These are phyloP conservation scores for Tiliqua scincoides DNA, from an alignment of 2,113 vertebrate genomes.

Conservation along the genomic window DNA sequence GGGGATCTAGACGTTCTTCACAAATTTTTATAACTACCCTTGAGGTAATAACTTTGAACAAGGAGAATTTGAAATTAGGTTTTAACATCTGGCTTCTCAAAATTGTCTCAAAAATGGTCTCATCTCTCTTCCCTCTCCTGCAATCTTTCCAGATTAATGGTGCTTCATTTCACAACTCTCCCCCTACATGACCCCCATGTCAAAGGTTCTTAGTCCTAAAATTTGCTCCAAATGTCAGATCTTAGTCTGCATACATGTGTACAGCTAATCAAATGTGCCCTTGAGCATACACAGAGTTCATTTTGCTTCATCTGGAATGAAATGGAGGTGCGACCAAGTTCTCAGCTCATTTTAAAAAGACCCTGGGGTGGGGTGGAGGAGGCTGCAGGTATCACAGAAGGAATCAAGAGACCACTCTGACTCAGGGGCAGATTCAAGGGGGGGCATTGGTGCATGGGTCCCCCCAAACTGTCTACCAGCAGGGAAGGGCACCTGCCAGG, in stretches of 20 bases:
- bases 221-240: not conserved
- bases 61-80: not conserved
- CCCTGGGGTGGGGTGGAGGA: not conserved
- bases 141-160: not conserved
- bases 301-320: not conserved
- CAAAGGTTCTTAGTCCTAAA: not conserved
- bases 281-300: not conserved
- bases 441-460: too few relatives aligned
- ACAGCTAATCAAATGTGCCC: not conserved
- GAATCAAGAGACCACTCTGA: not conserved
- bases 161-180: too few relatives aligned
- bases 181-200: too few relatives aligned
- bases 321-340: not conserved
- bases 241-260: not conserved
- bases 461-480: too few relatives aligned
- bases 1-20: not conserved
- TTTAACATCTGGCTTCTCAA: not conserved
- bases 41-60: not conserved
- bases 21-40: not conserved
- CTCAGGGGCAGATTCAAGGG: too few relatives aligned
- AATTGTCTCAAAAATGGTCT: not conserved
- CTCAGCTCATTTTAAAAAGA: not conserved
- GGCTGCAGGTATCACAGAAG: not conserved
- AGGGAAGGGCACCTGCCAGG: too few relatives aligned
- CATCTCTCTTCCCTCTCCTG: not conserved